A percentile compares a stretch with the other conserved stretches of the same genome.
phyloP scores from a whole-genome alignment of 2,113 vertebrate species.

The Lasiurus cinereus region DNA sequence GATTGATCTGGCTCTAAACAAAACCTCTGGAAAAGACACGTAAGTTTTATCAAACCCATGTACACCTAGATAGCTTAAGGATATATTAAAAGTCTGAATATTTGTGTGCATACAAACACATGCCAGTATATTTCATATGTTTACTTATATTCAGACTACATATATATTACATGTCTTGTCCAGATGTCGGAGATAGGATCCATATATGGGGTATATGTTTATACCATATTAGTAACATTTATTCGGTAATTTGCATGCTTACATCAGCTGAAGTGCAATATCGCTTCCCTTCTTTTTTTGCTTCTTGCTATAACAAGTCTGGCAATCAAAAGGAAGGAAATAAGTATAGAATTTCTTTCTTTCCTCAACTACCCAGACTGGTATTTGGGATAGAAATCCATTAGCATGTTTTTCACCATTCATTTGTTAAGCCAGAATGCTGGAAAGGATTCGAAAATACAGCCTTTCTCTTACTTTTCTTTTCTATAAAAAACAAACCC shows the following conservation, averaged over 20 bases:
- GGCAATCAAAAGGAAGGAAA: slow-evolving; percentile 39
- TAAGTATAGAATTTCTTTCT: background rate
- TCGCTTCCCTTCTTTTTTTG: slow-evolving; percentile 50
- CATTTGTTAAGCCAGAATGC: slow-evolving; percentile 18
- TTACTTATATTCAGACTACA: slow-evolving; percentile 50
- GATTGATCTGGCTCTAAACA: slow-evolving; percentile 81
- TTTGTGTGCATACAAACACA: slow-evolving; percentile 11
- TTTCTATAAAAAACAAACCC: slow-evolving; percentile 17
- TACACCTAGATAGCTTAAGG: background rate
- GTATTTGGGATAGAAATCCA: slow-evolving; percentile 60
- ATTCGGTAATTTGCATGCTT: slow-evolving; percentile 62
- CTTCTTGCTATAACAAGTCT: slow-evolving; percentile 3
- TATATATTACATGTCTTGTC: slow-evolving; percentile 29
- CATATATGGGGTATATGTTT: slow-evolving; percentile 7
- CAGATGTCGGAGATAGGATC: slow-evolving; percentile 25
- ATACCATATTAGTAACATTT: background rate
- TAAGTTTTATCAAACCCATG: slow-evolving; percentile 59
- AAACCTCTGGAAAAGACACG: slow-evolving; percentile 74
- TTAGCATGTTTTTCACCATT: slow-evolving; percentile 61
- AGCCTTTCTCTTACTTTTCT: slow-evolving; percentile 62
- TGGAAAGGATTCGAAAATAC: slow-evolving; percentile 43
- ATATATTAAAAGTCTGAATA: background rate
- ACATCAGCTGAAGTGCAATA: slow-evolving; percentile 52
- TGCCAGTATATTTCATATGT: slow-evolving; percentile 50
- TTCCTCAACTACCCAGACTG: slow-evolving; percentile 34